Evolutionary conservation across 2,888 invertebrate species (phyloP).

Genomic region (Tenodera sinensis): DNA sequence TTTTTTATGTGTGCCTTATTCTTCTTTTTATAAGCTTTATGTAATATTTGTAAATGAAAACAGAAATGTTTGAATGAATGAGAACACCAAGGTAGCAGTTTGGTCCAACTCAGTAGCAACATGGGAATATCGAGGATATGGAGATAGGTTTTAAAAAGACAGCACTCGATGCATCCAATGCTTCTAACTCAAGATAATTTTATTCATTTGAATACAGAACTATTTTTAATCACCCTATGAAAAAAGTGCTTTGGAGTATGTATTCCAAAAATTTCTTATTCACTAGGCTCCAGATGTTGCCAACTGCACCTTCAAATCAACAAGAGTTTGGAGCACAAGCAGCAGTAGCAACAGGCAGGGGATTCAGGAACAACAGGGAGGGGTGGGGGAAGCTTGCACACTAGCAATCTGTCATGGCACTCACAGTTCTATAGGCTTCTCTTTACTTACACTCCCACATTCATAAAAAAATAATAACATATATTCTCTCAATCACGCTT

Average conservation of each 20-base stretch:
- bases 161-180: background rate
- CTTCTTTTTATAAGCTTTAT: too few relatives aligned
- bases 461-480: conserved; percentile 16
- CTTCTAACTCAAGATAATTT: conserved; percentile 27
- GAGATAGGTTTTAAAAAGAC: background rate
- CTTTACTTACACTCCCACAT: conserved; percentile 11
- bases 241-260: conserved; percentile 23
- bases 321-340: conserved; percentile 9
- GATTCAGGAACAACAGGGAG: conserved; percentile 2
- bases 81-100: too few relatives aligned
- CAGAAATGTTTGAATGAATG: too few relatives aligned
- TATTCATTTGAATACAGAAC: conserved; percentile 31
- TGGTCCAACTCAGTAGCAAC: too few relatives aligned
- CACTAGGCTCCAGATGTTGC: conserved; percentile 24
- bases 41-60: too few relatives aligned
- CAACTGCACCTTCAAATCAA: conserved; percentile 22
- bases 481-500: background rate
- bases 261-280: conserved; percentile 16
- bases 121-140: too few relatives aligned
- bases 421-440: background rate
- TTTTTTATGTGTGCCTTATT: too few relatives aligned
- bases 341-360: conserved; percentile 28
- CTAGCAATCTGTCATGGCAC: conserved; percentile 25
- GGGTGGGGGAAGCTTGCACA: conserved; percentile 15
- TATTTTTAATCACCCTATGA: conserved; percentile 24